phyloP scores from a whole-genome alignment of 2,888 invertebrate species.

The Agrotis puta region DNA sequence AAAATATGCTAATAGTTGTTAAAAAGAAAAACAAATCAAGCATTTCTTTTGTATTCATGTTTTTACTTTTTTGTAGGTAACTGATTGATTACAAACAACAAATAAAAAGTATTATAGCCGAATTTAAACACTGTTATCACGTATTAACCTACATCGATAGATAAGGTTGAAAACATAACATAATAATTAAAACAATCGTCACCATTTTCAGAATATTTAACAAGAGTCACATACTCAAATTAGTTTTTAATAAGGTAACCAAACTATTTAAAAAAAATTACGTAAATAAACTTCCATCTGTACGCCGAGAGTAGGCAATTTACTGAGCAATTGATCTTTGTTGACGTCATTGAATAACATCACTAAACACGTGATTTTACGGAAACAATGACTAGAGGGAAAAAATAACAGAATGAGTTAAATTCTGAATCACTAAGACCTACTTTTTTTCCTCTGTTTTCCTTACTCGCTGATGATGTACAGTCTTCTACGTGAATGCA shows the following conservation, averaged over 20 bases:
- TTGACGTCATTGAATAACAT: neutral
- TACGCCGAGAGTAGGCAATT: neutral
- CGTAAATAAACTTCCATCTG: neutral
- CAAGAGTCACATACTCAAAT: neutral
- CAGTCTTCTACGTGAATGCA: neutral
- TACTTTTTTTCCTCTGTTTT: neutral
- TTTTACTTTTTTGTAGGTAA: neutral
- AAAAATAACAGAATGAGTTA: neutral
- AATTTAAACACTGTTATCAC: neutral
- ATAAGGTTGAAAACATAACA: neutral
- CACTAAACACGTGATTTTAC: neutral
- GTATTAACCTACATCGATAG: neutral
- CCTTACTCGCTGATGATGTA: neutral
- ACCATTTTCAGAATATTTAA: too few species aligned
- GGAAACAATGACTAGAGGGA: conserved; percentile 3
- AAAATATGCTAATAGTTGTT: neutral
- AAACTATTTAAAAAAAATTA: neutral
- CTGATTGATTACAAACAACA: neutral
- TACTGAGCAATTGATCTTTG: neutral
- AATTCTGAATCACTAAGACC: conserved; percentile 16
- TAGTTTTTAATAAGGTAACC: neutral
- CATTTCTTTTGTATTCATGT: neutral
- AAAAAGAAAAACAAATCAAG: neutral
- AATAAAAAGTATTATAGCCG: neutral
- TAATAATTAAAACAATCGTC: neutral